Conservation (phyloP, 2,888 invertebrate species). For the Acanthopleura granulata region DNA sequence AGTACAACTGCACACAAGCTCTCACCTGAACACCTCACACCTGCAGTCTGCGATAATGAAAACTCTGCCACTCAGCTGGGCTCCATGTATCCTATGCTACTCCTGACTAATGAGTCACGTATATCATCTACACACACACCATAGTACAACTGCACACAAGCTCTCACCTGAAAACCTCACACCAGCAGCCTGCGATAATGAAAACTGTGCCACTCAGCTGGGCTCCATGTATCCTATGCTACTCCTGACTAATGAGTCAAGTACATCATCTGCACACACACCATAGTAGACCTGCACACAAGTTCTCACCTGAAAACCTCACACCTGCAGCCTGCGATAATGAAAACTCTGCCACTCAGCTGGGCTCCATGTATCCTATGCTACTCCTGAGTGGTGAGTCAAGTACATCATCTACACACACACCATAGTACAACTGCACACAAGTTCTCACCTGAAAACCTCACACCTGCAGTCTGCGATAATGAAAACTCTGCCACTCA, state of each 20-base stretch:
- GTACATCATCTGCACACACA: no score
- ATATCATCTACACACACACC: no score
- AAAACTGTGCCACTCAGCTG: conserved; percentile 92
- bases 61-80: conserved; percentile 93
- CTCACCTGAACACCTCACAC: conserved; percentile 74
- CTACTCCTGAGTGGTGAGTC: conserved; percentile 87
- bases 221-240: conserved; percentile 96
- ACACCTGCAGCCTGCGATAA: conserved; percentile 93
- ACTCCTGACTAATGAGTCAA: conserved; percentile 84
- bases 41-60: conserved; percentile 91
- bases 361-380: conserved; percentile 95
- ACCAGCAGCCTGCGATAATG: conserved; percentile 91
- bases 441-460: no score
- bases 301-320: no score
- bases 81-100: conserved; percentile 93
- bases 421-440: no score
- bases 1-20: no score
- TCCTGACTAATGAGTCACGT: conserved; percentile 84
- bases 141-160: no score
- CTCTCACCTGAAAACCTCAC: conserved; percentile 71
- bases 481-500: conserved; percentile 94
- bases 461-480: conserved; percentile 90
- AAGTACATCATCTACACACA: no score
- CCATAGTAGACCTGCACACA: no score
- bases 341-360: conserved; percentile 92